Base-by-base conservation (phyloP, 2,113 vertebrate species). In the Peromyscus maniculatus region DNA sequence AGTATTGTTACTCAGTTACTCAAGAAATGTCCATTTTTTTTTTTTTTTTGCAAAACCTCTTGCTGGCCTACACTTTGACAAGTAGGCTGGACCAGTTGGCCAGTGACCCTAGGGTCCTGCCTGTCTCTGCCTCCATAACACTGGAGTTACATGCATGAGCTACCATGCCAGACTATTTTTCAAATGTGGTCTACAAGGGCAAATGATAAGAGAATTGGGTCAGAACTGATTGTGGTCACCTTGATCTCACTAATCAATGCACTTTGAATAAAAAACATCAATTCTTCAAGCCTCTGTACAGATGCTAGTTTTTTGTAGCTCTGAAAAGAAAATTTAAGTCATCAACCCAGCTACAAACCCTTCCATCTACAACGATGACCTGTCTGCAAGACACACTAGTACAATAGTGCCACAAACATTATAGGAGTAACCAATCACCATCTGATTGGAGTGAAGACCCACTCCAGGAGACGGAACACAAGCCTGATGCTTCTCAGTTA, bases 241-340 rank as follows among this genome's bases (percentile, higher is more conserved):
- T 87, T 92, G 59, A 89, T 89, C 79, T 95, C 80, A 94, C 39
- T 84, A 88, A 43, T 31, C 5, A 89, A 74, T 21, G 26, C 75
- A 24, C 4, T 79, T 55, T 39, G 10, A 72, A 82, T 15, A 15
- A 95, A 21, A 71, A 82, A 72, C 59, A 62, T 28, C 64, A 43
- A 90, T 43, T n/a, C 43, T 28, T 91, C 46, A 67, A 83, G 46
- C 52, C 78, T 57, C 19, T 89, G 46, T 75, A 28, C 3, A n/a
- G 77, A 26, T 36, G 82, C 69, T 86, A 66, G 28, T 84, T 86
- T 91, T 33, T 64, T 64, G 6, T 33, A 28, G 46, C 49, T 80
- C n/a, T 96, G 84, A 89, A 80, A 74, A 96, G 64, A 52, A 83
- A 89, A 31, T 31, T 55, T 26, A 80, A 31, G 75, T 43, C 74